phyloP scores from a whole-genome alignment of 2,888 invertebrate species.

The Cyaniris semiargus region DNA sequence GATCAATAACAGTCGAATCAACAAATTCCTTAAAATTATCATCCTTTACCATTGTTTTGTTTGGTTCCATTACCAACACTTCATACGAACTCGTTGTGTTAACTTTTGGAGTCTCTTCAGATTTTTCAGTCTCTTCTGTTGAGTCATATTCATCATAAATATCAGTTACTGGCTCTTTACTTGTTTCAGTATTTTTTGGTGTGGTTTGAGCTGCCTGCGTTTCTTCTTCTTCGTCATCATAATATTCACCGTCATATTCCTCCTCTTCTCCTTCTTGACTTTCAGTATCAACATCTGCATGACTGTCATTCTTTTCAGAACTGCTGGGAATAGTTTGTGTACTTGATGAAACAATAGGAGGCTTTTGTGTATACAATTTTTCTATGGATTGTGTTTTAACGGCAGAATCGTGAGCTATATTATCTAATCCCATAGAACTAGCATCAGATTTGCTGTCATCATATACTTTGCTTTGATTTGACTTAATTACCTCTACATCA shows the following conservation, averaged over 20 bases:
- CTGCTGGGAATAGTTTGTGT: conserved; percentile 36
- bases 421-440: conserved; percentile 67
- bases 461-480: conserved; percentile 55
- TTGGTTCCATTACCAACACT: conserved; percentile 79
- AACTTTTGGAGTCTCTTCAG: conserved; percentile 48
- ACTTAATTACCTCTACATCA: conserved; percentile 79
- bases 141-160: conserved; percentile 74
- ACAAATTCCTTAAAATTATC: conserved; percentile 82
- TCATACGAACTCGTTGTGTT: conserved; percentile 70
- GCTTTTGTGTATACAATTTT: conserved; percentile 36
- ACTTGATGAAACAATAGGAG: conserved; percentile 44
- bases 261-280: conserved; percentile 48
- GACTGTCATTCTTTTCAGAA: conserved; percentile 27
- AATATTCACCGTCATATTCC: conserved; percentile 61
- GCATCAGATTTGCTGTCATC: conserved; percentile 72
- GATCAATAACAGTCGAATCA: conserved; percentile 81
- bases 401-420: conserved; percentile 54
- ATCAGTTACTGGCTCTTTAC: conserved; percentile 60
- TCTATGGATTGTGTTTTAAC: conserved; percentile 40
- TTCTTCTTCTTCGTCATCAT: conserved; percentile 70
- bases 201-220: conserved; percentile 55
- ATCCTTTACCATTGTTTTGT: conserved; percentile 76
- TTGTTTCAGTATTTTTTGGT: conserved; percentile 44
- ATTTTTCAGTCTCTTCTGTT: conserved; percentile 62
- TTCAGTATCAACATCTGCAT: conserved; percentile 44